These are phyloP conservation scores for Drosophila siamana DNA, from an alignment of 2,888 invertebrate genomes.

Conservation along the genomic window DNA sequence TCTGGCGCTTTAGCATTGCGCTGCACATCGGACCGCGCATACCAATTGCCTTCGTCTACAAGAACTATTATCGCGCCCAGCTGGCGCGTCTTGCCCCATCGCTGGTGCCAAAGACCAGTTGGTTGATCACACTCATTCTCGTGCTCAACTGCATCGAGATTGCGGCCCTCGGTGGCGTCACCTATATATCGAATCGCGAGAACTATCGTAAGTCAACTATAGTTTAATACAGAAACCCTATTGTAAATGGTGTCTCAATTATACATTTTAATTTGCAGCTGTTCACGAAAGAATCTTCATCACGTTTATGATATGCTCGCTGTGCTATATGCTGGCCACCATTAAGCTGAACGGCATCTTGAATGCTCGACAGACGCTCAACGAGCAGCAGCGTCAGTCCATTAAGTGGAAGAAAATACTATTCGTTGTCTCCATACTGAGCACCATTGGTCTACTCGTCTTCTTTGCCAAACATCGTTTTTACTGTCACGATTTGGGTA, in stretches of 20 bases:
- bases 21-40: slow-evolving; percentile 96
- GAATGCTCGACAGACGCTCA: slow-evolving; percentile 74
- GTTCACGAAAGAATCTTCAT: slow-evolving; percentile 96
- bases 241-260: background rate
- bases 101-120: slow-evolving; percentile 86
- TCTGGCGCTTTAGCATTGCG: slow-evolving; percentile 96
- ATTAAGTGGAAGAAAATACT: slow-evolving; percentile 90
- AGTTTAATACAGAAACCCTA: background rate
- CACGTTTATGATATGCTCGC: slow-evolving; percentile 93
- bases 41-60: slow-evolving; percentile 94
- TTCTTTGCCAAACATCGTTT: slow-evolving; percentile 96
- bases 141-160: slow-evolving; percentile 95
- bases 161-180: slow-evolving; percentile 94
- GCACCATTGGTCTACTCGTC: slow-evolving; percentile 93
- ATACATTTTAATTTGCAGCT: slow-evolving; percentile 87
- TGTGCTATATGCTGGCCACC: slow-evolving; percentile 92
- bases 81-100: slow-evolving; percentile 72
- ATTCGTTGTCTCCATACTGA: slow-evolving; percentile 91
- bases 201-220: slow-evolving; percentile 95
- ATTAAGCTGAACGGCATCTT: slow-evolving; percentile 87
- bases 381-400: slow-evolving; percentile 86
- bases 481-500: slow-evolving; percentile 95
- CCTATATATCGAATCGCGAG: slow-evolving; percentile 96
- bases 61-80: slow-evolving; percentile 91
- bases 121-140: slow-evolving; percentile 90